Base-by-base conservation (phyloP, 1,140 invertebrate genomes). In the Papilio helenus region DNA sequence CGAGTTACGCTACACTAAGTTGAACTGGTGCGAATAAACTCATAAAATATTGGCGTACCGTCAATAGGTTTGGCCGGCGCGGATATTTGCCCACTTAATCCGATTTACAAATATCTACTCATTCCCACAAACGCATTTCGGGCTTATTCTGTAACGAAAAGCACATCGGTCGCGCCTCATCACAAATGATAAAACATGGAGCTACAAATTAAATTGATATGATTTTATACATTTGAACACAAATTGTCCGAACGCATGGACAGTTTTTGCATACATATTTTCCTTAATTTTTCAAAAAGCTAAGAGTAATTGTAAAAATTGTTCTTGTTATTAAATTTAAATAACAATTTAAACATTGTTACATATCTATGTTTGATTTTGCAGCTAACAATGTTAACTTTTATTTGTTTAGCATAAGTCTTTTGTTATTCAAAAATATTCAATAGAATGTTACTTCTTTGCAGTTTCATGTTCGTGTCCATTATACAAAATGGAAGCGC, bases 401-500 rank as follows among this genome's bases (percentile, higher is more conserved):
- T n/a, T n/a, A 71, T 18, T 71, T 71, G 65, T 34, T 34, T 26
- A 71, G 16, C 8, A 42, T 39, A 72, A 20, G 7, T 72, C 12
- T n/a, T 42, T 72, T 23, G 34, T 72, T 72, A 72, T 72, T 18
- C 34, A 44, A 72, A 72, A 49, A 46, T 29, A 49, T 74, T 49
- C 72, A 74, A 46, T 49, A 79, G 39, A 79, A 79, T 23, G 4
- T 71, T 65, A 79, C 34, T 51, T 72, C 16, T 72, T 84, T 90
- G 84, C 87, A 86, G 82, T 82, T 90, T 83, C 84, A 84, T 82
- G 86, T 88, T 85, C 82, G 76, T 87, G 86, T 88, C 88, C 88
- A 92, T 91, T 93, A 90, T 90, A 92, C 89, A 88, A 93, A 93
- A 92, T 92, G 88, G 88, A 88, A 89, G 86, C 88, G 86, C 88